Evolutionary conservation across 2,888 invertebrate species (phyloP).

Genomic region (Formica aserva): DNA sequence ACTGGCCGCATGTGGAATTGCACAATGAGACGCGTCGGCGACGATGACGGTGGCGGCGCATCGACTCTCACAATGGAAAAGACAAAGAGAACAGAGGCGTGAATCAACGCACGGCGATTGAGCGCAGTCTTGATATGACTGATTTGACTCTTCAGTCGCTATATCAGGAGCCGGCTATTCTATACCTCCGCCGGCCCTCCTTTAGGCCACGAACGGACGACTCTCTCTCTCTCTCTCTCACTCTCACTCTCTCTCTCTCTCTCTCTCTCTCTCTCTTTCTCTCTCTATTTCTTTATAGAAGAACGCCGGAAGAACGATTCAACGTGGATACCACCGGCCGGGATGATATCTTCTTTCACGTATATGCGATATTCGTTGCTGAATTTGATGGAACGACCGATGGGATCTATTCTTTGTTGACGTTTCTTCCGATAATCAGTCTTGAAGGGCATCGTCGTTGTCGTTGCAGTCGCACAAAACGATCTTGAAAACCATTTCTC

Average conservation of each 20-base stretch:
- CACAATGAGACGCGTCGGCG: slow-evolving; percentile 47
- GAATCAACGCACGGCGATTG: slow-evolving; percentile 61
- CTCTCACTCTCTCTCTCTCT: slow-evolving; percentile 33
- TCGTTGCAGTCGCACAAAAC: slow-evolving; percentile 33
- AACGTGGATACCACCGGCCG: slow-evolving; percentile 54
- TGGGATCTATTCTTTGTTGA: slow-evolving; percentile 55
- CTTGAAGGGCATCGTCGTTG: slow-evolving; percentile 80
- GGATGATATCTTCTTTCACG: slow-evolving; percentile 40
- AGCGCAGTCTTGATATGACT: slow-evolving; percentile 35
- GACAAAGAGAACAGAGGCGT: slow-evolving; percentile 20
- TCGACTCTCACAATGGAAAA: slow-evolving; percentile 9
- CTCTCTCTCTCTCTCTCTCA: slow-evolving; percentile 32
- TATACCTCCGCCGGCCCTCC: slow-evolving; percentile 37
- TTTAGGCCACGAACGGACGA: slow-evolving; percentile 55
- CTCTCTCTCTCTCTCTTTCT: slow-evolving; percentile 36
- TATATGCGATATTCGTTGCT: slow-evolving; percentile 22
- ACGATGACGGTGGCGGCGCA: slow-evolving; percentile 55
- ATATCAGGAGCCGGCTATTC: slow-evolving; percentile 32
- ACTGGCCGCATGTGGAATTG: slow-evolving; percentile 71
- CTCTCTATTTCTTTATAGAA: slow-evolving; percentile 44
- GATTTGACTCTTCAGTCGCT: slow-evolving; percentile 33
- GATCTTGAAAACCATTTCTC: slow-evolving; percentile 15
- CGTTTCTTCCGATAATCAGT: slow-evolving; percentile 82
- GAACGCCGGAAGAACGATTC: slow-evolving; percentile 51
- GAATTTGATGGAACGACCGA: slow-evolving; percentile 51